These are phyloP conservation scores for Henicopernis longicauda DNA, from an alignment of 2,113 vertebrate species.

Conservation along the genomic window DNA sequence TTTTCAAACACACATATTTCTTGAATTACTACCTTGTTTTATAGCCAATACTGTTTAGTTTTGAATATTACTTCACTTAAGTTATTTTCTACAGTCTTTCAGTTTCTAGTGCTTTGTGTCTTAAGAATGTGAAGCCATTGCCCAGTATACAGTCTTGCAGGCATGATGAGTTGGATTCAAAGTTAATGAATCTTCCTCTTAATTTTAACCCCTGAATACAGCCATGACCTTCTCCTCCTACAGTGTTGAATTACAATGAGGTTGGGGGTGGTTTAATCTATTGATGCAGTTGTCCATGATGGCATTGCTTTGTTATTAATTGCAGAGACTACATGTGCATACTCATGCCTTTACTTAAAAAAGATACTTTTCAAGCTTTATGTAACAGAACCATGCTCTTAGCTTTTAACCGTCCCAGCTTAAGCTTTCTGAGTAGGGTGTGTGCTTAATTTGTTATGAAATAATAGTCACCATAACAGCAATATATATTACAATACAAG, in stretches of 20 bases:
- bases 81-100: neutral
- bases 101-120: neutral
- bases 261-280: neutral
- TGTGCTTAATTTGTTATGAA: neutral
- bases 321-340: neutral
- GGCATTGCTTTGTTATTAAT: neutral
- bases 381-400: neutral
- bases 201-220: slow-evolving; percentile 28
- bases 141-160: neutral
- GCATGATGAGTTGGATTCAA: neutral
- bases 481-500: neutral
- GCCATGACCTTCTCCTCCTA: slow-evolving; percentile 22
- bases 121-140: slow-evolving; percentile 19
- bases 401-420: neutral
- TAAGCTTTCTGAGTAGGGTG: neutral
- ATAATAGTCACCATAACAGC: neutral
- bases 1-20: neutral
- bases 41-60: neutral
- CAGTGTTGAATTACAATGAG: slow-evolving; percentile 1
- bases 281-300: neutral
- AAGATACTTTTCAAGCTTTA: neutral
- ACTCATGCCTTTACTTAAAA: neutral
- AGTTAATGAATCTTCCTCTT: slow-evolving; percentile 30
- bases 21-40: neutral
- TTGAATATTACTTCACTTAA: neutral